A percentile compares a stretch with the other conserved stretches of the same genome.
Evolutionary conservation across 37 sponge, comb jelly and placozoan genomes (phyloP).

Genomic region (Beroe ovata): DNA sequence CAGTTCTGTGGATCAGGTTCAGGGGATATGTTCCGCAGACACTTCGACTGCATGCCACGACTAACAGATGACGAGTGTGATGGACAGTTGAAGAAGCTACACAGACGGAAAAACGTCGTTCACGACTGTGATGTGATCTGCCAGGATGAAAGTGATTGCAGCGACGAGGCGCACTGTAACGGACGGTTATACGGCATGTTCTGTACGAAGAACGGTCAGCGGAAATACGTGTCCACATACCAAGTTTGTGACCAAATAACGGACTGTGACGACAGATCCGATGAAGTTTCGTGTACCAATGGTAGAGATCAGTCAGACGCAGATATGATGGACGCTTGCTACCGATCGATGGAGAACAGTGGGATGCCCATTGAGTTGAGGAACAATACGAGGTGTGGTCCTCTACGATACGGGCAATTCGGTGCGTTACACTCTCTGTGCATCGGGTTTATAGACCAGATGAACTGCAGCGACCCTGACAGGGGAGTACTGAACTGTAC

Average conservation of each 20-base stretch:
- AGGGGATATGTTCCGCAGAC: too few relatives aligned
- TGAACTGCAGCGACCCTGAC: conserved; percentile 31
- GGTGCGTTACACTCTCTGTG: background rate
- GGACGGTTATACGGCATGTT: conserved; percentile 30
- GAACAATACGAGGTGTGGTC: background rate
- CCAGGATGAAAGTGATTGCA: background rate
- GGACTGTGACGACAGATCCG: background rate
- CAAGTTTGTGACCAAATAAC: background rate
- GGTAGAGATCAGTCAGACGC: background rate
- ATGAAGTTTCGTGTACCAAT: background rate
- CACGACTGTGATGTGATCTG: conserved; percentile 12
- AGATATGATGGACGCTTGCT: background rate
- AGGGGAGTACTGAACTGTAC: background rate
- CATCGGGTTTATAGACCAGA: conserved; percentile 2
- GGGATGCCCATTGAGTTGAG: background rate
- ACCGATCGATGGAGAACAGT: background rate
- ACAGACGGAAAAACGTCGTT: too few relatives aligned
- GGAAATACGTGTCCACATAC: background rate
- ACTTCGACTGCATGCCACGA: too few relatives aligned
- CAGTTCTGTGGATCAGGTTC: too few relatives aligned
- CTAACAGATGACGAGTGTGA: too few relatives aligned
- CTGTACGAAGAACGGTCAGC: background rate
- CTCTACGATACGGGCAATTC: background rate
- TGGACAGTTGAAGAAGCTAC: too few relatives aligned
- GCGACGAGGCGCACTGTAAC: conserved; percentile 17